Evolutionary conservation across 2,797 vertebrate genomes (phyloP).

Genomic region (Euphonia xanthogaster): DNA sequence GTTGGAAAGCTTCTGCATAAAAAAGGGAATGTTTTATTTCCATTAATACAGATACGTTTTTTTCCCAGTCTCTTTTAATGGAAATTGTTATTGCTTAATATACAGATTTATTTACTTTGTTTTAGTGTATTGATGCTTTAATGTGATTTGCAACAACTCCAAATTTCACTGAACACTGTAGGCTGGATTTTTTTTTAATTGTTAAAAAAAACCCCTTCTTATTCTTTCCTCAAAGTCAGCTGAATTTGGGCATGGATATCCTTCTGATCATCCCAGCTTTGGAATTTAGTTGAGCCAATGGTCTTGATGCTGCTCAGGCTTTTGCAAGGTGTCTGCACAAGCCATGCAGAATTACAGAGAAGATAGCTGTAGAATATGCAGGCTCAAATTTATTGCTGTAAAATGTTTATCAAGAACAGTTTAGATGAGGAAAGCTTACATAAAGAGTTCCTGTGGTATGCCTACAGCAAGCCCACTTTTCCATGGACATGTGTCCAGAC

Average conservation of each 20-base stretch:
- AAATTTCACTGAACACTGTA: neutral
- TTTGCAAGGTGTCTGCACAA: neutral
- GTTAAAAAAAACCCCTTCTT: neutral
- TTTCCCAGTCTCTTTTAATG: neutral
- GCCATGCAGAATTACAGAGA: neutral
- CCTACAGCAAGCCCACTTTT: neutral
- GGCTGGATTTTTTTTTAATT: neutral
- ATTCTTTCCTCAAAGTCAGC: neutral
- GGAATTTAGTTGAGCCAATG: neutral
- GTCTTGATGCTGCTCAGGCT: neutral
- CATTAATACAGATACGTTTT: neutral
- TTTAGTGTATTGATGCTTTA: neutral
- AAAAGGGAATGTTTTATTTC: neutral
- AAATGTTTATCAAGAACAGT: neutral
- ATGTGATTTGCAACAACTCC: neutral
- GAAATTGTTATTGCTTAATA: neutral
- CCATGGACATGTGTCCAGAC: neutral
- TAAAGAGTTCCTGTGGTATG: neutral
- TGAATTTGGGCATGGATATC: neutral
- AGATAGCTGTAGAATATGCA: neutral
- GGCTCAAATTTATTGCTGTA: neutral
- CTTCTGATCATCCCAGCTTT: neutral
- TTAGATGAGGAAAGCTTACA: neutral
- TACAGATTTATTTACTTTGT: neutral
- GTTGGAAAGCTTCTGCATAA: neutral